These are phyloP conservation scores for Tetraodon nigroviridis DNA, from an alignment of 2,113 vertebrate species.

Conservation along the genomic window DNA sequence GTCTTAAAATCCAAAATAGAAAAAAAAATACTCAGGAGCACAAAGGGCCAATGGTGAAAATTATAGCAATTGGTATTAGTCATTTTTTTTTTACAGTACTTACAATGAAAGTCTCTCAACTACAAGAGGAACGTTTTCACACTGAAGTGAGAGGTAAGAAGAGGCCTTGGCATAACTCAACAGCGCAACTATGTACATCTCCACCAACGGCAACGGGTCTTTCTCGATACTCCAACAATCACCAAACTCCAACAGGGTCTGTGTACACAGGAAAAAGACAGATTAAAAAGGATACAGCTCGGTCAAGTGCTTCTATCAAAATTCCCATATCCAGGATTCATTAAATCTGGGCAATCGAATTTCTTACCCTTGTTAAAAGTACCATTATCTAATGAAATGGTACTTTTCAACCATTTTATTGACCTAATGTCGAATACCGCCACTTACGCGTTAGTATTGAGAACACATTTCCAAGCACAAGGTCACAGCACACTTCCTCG, in stretches of 20 bases:
- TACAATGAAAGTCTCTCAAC: constrained; percentile 90
- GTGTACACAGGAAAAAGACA: constrained; percentile 17
- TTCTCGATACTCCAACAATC: constrained; percentile 87
- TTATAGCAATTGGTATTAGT: background rate
- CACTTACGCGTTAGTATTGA: too few relatives aligned
- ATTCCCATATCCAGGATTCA: too few relatives aligned
- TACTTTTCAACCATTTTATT: too few relatives aligned
- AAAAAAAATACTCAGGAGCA: too few relatives aligned
- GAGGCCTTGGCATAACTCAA: constrained; percentile 86
- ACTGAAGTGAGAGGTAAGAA: constrained; percentile 82
- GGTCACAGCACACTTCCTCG: too few relatives aligned
- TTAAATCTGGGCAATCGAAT: too few relatives aligned
- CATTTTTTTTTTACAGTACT: constrained; percentile 62
- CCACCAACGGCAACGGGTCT: constrained; percentile 85
- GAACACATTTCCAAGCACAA: too few relatives aligned
- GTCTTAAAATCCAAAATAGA: background rate
- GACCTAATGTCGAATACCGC: too few relatives aligned
- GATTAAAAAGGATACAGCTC: background rate
- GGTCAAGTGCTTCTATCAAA: too few relatives aligned
- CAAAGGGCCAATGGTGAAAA: background rate
- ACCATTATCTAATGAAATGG: too few relatives aligned
- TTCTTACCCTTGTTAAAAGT: too few relatives aligned
- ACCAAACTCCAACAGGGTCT: constrained; percentile 91
- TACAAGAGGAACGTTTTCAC: constrained; percentile 88
- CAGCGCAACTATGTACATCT: constrained; percentile 87